Evolutionary conservation across 1,140 invertebrate genomes (phyloP).

Genomic region (Bombus sylvicola): DNA sequence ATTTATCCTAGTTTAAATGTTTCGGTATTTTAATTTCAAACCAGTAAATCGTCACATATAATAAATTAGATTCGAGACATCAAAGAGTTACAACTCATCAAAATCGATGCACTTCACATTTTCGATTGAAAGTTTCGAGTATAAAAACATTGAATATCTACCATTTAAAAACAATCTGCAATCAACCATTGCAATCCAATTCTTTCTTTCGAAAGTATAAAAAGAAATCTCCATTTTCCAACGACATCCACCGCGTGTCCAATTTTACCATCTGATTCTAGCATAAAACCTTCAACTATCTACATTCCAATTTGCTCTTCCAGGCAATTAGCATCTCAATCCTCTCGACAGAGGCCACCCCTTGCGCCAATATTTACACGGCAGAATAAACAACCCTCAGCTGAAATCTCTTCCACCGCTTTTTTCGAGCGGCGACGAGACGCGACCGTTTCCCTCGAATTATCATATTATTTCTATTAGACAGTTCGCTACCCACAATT

Average conservation of each 20-base stretch:
- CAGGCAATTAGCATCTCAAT: conserved; percentile 70
- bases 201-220: background rate
- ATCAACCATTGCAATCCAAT: background rate
- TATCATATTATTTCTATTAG: conserved; percentile 83
- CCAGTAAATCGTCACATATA: too few species aligned
- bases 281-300: background rate
- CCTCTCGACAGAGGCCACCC: conserved; percentile 30
- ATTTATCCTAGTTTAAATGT: too few species aligned
- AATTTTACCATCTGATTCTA: background rate
- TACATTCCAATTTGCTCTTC: conserved; percentile 55
- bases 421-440: background rate
- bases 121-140: background rate
- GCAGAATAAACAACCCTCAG: conserved; percentile 67
- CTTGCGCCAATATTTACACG: conserved; percentile 72
- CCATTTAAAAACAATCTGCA: background rate
- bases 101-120: background rate
- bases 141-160: background rate
- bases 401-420: conserved; percentile 29
- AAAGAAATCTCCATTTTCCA: conserved; percentile 7
- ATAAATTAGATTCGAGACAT: too few species aligned
- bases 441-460: conserved; percentile 62
- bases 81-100: background rate
- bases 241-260: conserved; percentile 10
- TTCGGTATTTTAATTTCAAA: too few species aligned
- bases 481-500: conserved; percentile 80